Evolutionary conservation across 2,113 vertebrate species (phyloP), one percentile per base, ranked within the genome.

Genomic region (Ascaphus truei): DNA sequence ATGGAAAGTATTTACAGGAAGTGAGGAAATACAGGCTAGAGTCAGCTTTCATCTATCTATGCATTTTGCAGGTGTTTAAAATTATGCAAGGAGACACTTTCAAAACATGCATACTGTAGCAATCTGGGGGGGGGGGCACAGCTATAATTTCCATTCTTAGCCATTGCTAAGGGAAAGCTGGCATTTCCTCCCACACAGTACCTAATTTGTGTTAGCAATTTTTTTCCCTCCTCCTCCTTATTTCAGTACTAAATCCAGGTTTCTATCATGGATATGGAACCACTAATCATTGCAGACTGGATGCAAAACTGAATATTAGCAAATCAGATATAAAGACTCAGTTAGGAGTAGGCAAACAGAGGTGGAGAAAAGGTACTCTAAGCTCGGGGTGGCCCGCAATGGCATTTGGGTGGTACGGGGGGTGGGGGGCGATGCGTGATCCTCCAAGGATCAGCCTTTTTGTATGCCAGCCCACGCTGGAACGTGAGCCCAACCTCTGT

Each of bases 161-260:
- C 47, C 43, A 6, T 16, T 61, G 56, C 47, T 71, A 61, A 52
- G 56, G 26, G 61, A 71, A 52, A 68, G 66, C 66, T 68, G 66
- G 27, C 66, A 60, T 36, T 48, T 60, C 45, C 45, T 52, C 67
- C 67, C 57, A 71, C 66, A 71, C 57, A 61, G 25, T 41, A 47
- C 36, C 45, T 60, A 39, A 52, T 71, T 71, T 71, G 56, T 51
- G 56, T 51, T 71, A 61, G 56, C 45, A 52, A 34, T 68, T 68
- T 23, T 51, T 68, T n/a, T 61, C 37, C 41, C 45, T 51, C 66
- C 26, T 51, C 33, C 65, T 50, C 18, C 25, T 55, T 29, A 31
- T n/a, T 43, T 68, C 55, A 27, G 34, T 13, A 12, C 23, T 43
- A 39, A 30, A 43, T 55, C 18, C 26, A 56, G 23, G 7, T 25